Percentiles rank a stretch among this genome's conserved stretches.
These are phyloP conservation scores for Apeira syringaria DNA, from an alignment of 2,888 invertebrate genomes.

Conservation along the genomic window DNA sequence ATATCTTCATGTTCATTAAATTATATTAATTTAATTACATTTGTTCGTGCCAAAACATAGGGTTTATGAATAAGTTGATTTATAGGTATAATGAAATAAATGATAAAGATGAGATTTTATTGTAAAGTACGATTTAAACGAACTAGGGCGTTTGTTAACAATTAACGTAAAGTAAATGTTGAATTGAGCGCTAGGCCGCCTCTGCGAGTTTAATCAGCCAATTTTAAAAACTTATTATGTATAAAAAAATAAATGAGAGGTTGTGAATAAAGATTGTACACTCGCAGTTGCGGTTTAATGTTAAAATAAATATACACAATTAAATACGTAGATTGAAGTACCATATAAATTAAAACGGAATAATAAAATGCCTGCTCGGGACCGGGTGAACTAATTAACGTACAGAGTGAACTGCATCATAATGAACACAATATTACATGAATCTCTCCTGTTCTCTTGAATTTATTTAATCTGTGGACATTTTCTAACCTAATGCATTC, in stretches of 20 bases:
- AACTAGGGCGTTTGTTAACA: conserved; percentile 78
- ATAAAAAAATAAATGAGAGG: conserved; percentile 57
- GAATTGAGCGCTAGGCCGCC: conserved; percentile 52
- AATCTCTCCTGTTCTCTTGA: neutral
- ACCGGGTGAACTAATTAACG: conserved; percentile 64
- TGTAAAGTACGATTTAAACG: conserved; percentile 71
- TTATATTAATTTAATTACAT: conserved; percentile 68
- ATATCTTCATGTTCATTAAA: conserved; percentile 39
- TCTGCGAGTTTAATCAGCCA: conserved; percentile 66
- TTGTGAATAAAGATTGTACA: conserved; percentile 72
- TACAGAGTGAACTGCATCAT: conserved; percentile 53
- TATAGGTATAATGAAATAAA: conserved; percentile 70
- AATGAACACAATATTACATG: neutral
- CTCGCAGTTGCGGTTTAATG: conserved; percentile 62
- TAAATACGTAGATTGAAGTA: conserved; percentile 65
- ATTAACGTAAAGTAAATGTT: conserved; percentile 62
- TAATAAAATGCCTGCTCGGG: conserved; percentile 66
- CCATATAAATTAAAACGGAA: conserved; percentile 50
- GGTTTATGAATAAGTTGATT: conserved; percentile 76
- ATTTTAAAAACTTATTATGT: conserved; percentile 73
- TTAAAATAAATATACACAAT: conserved; percentile 62
- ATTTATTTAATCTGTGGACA: neutral
- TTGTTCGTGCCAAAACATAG: conserved; percentile 81
- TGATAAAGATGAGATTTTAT: conserved; percentile 57
- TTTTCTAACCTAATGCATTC: conserved; percentile 3